Evolutionary conservation across 2,113 vertebrate species (phyloP), one percentile per base, ranked within the genome.

Genomic region (Apteryx mantelli): DNA sequence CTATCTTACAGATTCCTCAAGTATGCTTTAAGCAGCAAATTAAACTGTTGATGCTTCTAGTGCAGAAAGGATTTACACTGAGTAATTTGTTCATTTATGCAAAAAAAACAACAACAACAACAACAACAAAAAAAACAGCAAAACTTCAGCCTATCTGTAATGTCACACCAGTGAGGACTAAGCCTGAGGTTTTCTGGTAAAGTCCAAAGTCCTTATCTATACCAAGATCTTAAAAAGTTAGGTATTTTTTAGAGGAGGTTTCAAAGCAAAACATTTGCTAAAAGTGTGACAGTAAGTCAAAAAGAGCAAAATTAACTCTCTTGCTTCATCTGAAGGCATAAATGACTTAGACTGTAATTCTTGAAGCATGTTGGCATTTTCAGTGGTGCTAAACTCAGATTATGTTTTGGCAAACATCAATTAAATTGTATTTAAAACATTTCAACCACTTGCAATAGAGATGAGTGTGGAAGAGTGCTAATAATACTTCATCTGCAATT

Each of bases 1-100:
- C 2, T 14, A 53, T 2, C 3, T 1, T 44, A 24, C 0, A 1
- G 5, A 4, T 34, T 19, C 4, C 86, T 84, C 42, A 87, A 77
- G 9, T 68, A 73, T 16, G 11, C 25, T 60, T 83, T 71, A 30
- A 46, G 4, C 20, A 76, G 70, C 44, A 76, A 58, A 63, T 18
- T 26, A 19, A 75, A 65, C 7, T 53, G 9, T 36, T 56, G 38
- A 53, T 69, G 10, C 5, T 69, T 53, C 6, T 53, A 66, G 11
- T 40, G 16, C 34, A 69, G 21, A 63, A 71, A 53, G 30, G 17
- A 58, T 58, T 58, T 58, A 58, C 30, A 58, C 17, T 34, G 46
- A 48, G 46, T 48, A 58, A 34, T 58, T 56, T 58, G 56, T 34
- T 58, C 30, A 34, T 58, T 58, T 58, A 34, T 30, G 34, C 30